Conservation (phyloP, 2,113 vertebrate species). For the Halichoerus grypus region DNA sequence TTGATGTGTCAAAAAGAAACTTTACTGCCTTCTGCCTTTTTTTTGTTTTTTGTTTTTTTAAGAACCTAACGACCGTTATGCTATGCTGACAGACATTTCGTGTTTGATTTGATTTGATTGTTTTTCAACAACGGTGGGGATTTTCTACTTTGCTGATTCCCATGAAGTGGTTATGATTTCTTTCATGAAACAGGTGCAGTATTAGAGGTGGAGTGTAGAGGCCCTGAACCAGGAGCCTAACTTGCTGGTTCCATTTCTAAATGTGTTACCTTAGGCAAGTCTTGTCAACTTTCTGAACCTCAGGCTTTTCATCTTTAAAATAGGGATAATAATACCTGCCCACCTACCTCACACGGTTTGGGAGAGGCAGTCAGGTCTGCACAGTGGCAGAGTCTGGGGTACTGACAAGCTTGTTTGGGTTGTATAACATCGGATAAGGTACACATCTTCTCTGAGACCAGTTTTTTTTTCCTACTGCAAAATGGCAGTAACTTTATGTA, state of each 20-base stretch:
- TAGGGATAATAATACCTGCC: neutral
- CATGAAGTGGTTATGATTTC: neutral
- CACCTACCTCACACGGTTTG: neutral
- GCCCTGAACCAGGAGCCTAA: neutral
- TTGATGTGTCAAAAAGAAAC: neutral
- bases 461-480: neutral
- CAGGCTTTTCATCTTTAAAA: neutral
- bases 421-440: neutral
- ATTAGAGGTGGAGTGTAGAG: neutral
- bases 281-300: neutral
- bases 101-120: neutral
- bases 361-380: neutral
- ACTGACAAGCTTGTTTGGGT: neutral
- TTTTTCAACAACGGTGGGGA: neutral
- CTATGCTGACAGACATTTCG: conserved; percentile 32
- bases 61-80: conserved; percentile 46
- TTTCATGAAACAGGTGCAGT: neutral
- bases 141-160: conserved; percentile 24
- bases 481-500: neutral
- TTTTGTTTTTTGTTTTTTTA: neutral
- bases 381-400: neutral
- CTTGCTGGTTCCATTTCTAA: neutral
- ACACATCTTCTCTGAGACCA: neutral
- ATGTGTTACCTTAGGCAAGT: neutral
- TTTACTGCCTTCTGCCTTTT: neutral